Conservation (phyloP, 2,888 invertebrate species). For the Ectropis crepuscularia region DNA sequence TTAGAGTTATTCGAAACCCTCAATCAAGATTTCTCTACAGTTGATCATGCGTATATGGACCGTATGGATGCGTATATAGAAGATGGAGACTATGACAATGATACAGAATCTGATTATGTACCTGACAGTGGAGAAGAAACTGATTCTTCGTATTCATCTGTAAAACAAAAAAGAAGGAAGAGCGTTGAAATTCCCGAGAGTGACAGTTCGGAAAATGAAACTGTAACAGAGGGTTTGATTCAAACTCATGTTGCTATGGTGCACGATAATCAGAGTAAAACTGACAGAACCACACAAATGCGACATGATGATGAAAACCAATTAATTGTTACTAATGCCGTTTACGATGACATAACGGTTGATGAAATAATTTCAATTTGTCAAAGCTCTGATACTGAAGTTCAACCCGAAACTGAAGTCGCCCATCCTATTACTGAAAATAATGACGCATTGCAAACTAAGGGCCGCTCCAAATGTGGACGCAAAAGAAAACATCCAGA, state of each 20-base stretch:
- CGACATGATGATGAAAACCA: conserved; percentile 18
- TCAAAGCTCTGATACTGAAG: conserved; percentile 14
- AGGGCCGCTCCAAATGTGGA: conserved; percentile 20
- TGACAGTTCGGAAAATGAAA: conserved; percentile 28
- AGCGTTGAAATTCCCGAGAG: conserved; percentile 20
- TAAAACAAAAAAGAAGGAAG: conserved; percentile 24
- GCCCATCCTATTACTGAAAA: conserved; percentile 5
- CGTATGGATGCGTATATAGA: too few relatives aligned
- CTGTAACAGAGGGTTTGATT: conserved; percentile 21
- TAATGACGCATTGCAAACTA: conserved; percentile 15
- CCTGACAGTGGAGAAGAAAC: conserved; percentile 33
- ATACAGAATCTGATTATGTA: conserved; percentile 33
- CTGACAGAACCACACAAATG: conserved; percentile 22
- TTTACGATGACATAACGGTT: conserved; percentile 14
- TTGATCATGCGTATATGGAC: too few relatives aligned
- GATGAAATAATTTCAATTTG: conserved; percentile 18
- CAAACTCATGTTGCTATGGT: conserved; percentile 30
- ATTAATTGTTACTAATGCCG: background rate
- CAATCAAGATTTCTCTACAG: too few relatives aligned
- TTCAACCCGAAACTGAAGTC: too few relatives aligned
- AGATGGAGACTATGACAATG: conserved; percentile 30
- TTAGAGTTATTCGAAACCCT: background rate
- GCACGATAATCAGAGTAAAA: conserved; percentile 28
- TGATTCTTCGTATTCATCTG: conserved; percentile 27
- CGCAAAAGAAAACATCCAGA: too few relatives aligned